Base-by-base conservation (phyloP, 2,113 vertebrate species). In the Neopipo cinnamomea region DNA sequence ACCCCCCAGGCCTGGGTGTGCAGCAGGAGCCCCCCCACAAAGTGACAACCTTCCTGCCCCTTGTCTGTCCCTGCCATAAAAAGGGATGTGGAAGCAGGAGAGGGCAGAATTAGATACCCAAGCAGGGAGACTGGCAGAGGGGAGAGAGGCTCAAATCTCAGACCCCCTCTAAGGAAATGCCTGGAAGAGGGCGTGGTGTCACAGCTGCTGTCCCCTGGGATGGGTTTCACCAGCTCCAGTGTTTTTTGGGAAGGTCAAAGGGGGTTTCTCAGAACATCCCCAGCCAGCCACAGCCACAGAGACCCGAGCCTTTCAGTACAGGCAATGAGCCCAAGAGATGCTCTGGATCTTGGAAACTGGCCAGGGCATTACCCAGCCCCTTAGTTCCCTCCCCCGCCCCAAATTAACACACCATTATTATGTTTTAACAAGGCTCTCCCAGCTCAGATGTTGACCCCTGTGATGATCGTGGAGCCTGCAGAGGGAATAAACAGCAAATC, bases 401-500 rank as follows among this genome's bases (percentile, higher is more conserved):
- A 59, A 96, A 95, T 93, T 74, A 89, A 89, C 23, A 2, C 35
- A 22, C 25, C 15, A 0, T 67, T 85, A 86, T 77, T 9, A 9
- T 77, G 50, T 71, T 91, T 76, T 81, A 88, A 81, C 44, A 58
- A 86, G 93, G 75, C 80, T 92, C 88, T 86, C 72, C 79, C 52
- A 9, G 87, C 66, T 97, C 95, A 47, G 85, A 90, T 95, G 89
- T 76, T 94, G 96, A 97, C 93, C 94, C 91, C 80, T 19, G 89
- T 14, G 82, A 93, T 27, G 89, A 95, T 89, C 28, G 1, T 1
- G 11, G 85, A 89, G 92, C 78, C 94, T 7, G 46, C 2, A 2
- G 65, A 96, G 93, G 94, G 95, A 96, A 97, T 97, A 75, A 95
- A 67, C 76, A 81, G 82, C 85, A 94, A 97, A 97, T 95, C 97